Conservation (phyloP, 2,113 vertebrate genomes). For the Gallinago jamesoni region DNA sequence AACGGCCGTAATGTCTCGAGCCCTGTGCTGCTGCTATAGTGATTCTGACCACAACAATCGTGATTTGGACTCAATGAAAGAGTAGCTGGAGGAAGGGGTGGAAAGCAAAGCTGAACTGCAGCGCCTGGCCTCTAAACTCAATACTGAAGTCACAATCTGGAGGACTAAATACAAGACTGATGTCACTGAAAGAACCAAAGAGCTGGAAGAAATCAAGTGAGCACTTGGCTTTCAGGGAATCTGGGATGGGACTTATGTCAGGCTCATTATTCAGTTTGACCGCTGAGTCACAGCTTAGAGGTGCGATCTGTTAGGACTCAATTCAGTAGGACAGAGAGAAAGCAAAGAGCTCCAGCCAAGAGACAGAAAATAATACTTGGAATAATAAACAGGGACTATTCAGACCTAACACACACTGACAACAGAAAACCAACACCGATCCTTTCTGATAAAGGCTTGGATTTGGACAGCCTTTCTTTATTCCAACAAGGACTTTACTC, state of each 20-base stretch:
- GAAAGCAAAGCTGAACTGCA: conserved; percentile 69
- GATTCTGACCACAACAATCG: conserved; percentile 62
- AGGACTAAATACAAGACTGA: conserved; percentile 75
- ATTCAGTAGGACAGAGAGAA: background rate
- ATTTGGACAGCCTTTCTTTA: background rate
- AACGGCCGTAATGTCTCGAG: background rate
- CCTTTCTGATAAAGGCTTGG: background rate
- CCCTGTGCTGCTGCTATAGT: conserved; percentile 36
- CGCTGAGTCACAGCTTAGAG: background rate
- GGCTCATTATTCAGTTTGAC: background rate
- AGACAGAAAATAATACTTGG: background rate
- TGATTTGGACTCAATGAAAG: conserved; percentile 68
- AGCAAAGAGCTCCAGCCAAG: background rate
- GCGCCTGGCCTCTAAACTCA: conserved; percentile 75
- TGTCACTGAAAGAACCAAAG: conserved; percentile 70
- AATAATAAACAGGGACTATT: background rate
- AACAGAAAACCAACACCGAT: background rate
- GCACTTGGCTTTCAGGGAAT: background rate
- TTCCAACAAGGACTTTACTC: background rate
- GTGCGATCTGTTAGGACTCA: background rate
- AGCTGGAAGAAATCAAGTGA: conserved; percentile 80
- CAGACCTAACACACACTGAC: background rate
- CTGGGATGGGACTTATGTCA: background rate
- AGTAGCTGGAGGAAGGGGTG: conserved; percentile 77
- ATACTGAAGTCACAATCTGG: conserved; percentile 71